Conservation (phyloP, 2,113 vertebrate genomes). For the Archilochus colubris region DNA sequence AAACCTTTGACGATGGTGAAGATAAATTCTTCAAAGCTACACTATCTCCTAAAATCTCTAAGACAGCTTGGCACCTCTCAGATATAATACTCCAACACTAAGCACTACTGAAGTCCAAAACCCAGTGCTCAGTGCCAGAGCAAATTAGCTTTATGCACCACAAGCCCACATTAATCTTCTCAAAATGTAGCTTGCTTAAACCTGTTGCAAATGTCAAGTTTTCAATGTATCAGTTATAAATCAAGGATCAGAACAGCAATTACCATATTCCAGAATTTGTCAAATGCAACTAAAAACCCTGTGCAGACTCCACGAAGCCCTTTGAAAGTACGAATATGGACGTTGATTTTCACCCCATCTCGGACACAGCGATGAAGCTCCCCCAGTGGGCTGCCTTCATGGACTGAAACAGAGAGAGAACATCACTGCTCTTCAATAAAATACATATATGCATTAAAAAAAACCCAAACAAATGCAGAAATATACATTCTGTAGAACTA, state of each 20-base stretch:
- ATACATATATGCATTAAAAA: neutral
- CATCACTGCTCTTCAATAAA: neutral
- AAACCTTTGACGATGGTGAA: neutral
- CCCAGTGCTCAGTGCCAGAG: neutral
- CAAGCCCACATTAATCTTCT: neutral
- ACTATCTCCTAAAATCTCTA: neutral
- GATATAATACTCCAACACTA: neutral
- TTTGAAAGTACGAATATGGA: conserved; percentile 96
- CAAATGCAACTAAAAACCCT: conserved; percentile 94
- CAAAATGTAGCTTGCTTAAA: neutral
- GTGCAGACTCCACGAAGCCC: conserved; percentile 94
- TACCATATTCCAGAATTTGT: conserved; percentile 99
- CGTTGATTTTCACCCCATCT: conserved; percentile 88
- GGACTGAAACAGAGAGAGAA: conserved; percentile 78
- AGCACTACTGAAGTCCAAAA: neutral
- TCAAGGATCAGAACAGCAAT: neutral
- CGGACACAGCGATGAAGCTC: conserved; percentile 91
- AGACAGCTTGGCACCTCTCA: neutral
- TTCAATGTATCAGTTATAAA: neutral
- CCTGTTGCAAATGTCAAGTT: neutral
- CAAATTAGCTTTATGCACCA: neutral
- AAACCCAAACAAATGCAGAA: neutral
- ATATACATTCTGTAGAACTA: neutral
- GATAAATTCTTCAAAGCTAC: neutral
- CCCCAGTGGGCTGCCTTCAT: conserved; percentile 90